phyloP scores from a whole-genome alignment of 37 sponge, comb jelly and placozoan species.

The Ianthella basta region DNA sequence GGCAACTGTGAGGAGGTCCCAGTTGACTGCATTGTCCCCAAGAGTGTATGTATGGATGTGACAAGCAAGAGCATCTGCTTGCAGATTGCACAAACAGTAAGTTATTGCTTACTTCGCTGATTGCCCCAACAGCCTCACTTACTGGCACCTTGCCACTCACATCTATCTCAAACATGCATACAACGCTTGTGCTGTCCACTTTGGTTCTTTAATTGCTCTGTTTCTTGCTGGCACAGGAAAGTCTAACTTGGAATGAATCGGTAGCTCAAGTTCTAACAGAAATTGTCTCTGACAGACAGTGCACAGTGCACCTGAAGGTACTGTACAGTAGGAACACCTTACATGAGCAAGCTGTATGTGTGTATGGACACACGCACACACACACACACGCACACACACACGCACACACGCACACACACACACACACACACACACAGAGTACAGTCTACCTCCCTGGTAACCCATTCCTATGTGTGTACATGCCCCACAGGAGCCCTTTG shows the following conservation, averaged over 20 bases:
- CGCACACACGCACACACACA: too few relatives aligned
- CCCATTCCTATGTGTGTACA: too few relatives aligned
- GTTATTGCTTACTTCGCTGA: too few relatives aligned
- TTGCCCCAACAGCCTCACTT: background rate
- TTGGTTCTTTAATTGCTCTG: background rate
- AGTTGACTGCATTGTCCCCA: background rate
- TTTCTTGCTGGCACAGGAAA: background rate
- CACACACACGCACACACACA: too few relatives aligned
- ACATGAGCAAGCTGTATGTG: too few relatives aligned
- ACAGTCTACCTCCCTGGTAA: too few relatives aligned
- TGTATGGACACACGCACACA: too few relatives aligned
- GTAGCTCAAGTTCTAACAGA: background rate
- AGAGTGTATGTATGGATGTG: conserved; percentile 1
- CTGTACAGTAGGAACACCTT: too few relatives aligned
- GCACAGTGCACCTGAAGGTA: background rate
- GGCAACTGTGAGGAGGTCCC: conserved; percentile 11
- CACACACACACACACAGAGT: too few relatives aligned
- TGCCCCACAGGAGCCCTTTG: too few relatives aligned
- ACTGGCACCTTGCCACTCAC: background rate
- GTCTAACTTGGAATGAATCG: conserved; percentile 10
- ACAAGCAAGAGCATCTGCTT: background rate
- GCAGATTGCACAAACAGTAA: background rate
- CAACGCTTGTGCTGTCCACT: background rate
- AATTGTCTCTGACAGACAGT: background rate
- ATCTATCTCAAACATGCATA: background rate